Conservation (phyloP, 2,113 vertebrate genomes). For the Vicugna pacos region DNA sequence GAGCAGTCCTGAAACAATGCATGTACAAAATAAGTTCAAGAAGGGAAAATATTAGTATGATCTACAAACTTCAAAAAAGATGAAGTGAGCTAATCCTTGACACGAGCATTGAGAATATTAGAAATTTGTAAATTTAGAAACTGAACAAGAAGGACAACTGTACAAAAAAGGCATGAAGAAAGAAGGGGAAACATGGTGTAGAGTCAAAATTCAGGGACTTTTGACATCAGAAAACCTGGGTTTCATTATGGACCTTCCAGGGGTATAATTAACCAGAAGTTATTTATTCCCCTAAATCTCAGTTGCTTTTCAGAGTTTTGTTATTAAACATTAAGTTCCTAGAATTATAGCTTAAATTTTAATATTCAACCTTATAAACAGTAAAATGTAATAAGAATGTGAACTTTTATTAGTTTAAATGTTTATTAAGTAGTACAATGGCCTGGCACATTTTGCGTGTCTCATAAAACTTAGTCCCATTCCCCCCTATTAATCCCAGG, state of each 20-base stretch:
- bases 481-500: neutral
- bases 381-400: neutral
- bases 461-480: neutral
- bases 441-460: neutral
- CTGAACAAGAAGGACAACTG: neutral
- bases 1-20: neutral
- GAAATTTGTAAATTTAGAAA: neutral
- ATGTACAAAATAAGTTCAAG: neutral
- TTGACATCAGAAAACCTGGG: neutral
- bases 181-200: neutral
- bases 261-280: neutral
- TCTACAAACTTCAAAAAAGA: neutral
- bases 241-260: neutral
- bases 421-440: neutral
- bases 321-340: neutral
- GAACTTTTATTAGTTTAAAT: neutral
- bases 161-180: neutral
- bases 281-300: neutral
- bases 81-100: neutral
- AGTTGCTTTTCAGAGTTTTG: neutral
- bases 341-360: neutral
- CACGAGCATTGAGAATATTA: neutral
- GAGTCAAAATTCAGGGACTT: neutral
- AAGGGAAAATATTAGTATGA: neutral
- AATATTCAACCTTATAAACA: neutral